Evolutionary conservation across 1,140 invertebrate genomes (phyloP).

Genomic region (Wasmannia auropunctata): DNA sequence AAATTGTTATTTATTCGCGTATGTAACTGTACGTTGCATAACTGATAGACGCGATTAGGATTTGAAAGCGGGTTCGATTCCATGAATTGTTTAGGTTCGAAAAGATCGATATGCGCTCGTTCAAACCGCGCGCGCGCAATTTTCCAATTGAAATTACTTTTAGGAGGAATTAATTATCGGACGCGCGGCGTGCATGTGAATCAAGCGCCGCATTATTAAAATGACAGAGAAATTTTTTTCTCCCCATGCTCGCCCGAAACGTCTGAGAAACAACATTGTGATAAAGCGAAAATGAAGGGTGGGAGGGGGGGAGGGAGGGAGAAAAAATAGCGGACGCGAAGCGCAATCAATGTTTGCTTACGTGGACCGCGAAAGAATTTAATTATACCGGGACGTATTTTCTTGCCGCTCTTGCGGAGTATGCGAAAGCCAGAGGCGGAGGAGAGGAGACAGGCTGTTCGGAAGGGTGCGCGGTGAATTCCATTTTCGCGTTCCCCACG

Average conservation of each 20-base stretch:
- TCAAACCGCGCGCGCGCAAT: not conserved
- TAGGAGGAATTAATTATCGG: slow-evolving; percentile 44
- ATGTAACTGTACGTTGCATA: not conserved
- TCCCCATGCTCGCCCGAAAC: slow-evolving; percentile 1
- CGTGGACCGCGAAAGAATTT: slow-evolving; percentile 59
- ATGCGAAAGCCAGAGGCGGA: slow-evolving; percentile 18
- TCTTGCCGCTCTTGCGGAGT: slow-evolving; percentile 40
- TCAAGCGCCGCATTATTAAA: slow-evolving; percentile 44
- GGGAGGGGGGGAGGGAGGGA: too few relatives aligned
- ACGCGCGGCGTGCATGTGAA: not conserved
- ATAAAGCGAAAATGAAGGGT: slow-evolving; percentile 25
- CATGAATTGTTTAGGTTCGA: slow-evolving; percentile 17
- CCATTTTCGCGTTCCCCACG: slow-evolving; percentile 58
- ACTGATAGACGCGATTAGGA: not conserved
- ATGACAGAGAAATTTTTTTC: slow-evolving; percentile 29
- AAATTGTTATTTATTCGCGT: slow-evolving; percentile 22
- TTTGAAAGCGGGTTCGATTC: not conserved
- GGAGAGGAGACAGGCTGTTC: slow-evolving; percentile 13
- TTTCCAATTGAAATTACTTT: slow-evolving; percentile 32
- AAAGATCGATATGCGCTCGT: not conserved
- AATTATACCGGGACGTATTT: slow-evolving; percentile 58
- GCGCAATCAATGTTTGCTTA: slow-evolving; percentile 58
- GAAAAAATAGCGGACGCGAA: slow-evolving; percentile 56
- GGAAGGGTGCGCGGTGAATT: slow-evolving; percentile 50
- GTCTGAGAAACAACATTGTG: slow-evolving; percentile 59